Percentiles rank a stretch among this genome's conserved stretches.
These are phyloP conservation scores for Diaperis boleti DNA, from an alignment of 2,888 invertebrate genomes.

Conservation along the genomic window DNA sequence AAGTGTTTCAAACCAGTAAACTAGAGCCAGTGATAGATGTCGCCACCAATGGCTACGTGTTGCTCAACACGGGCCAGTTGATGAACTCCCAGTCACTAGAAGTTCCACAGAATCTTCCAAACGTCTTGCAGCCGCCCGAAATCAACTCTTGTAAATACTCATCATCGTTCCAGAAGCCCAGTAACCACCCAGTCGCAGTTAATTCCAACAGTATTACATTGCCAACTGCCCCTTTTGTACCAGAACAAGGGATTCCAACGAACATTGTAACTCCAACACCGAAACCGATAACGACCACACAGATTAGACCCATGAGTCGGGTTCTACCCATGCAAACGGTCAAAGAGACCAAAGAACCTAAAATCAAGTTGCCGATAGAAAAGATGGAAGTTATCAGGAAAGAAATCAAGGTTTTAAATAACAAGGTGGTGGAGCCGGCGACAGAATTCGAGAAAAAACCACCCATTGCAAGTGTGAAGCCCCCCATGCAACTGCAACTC, in stretches of 20 bases:
- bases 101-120: slow-evolving; percentile 46
- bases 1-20: slow-evolving; percentile 88
- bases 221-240: slow-evolving; percentile 69
- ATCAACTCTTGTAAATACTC: slow-evolving; percentile 48
- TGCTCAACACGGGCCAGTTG: slow-evolving; percentile 74
- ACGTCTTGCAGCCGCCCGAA: slow-evolving; percentile 40
- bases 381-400: slow-evolving; percentile 66
- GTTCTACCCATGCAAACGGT: slow-evolving; percentile 83
- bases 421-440: slow-evolving; percentile 34
- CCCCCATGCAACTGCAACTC: slow-evolving; percentile 1
- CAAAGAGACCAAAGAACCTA: slow-evolving; percentile 68
- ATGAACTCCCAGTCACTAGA: slow-evolving; percentile 62
- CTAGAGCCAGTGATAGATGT: slow-evolving; percentile 85
- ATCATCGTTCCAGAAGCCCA: slow-evolving; percentile 42
- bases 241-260: slow-evolving; percentile 76
- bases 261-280: slow-evolving; percentile 80
- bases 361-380: slow-evolving; percentile 62
- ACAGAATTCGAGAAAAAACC: slow-evolving; percentile 34
- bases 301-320: slow-evolving; percentile 79
- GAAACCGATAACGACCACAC: slow-evolving; percentile 62
- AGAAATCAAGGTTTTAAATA: slow-evolving; percentile 22
- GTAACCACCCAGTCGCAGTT: slow-evolving; percentile 54
- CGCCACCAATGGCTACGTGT: slow-evolving; percentile 76
- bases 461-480: slow-evolving; percentile 3
- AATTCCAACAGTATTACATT: slow-evolving; percentile 72